Conservation (phyloP, 2,113 vertebrate species). For the Tonatia bakeri region DNA sequence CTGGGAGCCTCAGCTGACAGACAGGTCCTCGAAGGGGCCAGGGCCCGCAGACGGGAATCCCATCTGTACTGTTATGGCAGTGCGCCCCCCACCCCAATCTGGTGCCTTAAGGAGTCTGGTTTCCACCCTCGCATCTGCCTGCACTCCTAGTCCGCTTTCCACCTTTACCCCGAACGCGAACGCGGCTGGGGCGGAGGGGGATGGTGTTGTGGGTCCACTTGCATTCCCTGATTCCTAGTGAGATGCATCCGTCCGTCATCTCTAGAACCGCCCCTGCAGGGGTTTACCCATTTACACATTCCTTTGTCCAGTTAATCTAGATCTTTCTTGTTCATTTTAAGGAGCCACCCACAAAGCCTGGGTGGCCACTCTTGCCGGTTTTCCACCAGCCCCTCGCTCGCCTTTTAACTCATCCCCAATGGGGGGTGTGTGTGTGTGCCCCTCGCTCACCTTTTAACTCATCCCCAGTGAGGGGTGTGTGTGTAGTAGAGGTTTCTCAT, state of each 20-base stretch:
- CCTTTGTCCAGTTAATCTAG: background rate
- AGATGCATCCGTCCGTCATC: background rate
- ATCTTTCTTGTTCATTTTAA: background rate
- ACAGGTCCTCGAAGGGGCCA: too few relatives aligned
- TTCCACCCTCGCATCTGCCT: background rate
- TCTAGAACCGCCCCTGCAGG: background rate
- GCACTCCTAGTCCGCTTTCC: background rate
- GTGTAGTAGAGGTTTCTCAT: background rate
- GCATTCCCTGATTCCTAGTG: background rate
- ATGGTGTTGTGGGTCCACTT: background rate
- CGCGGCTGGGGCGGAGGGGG: background rate
- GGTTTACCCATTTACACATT: background rate
- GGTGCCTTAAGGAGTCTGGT: background rate
- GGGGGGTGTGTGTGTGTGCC: background rate
- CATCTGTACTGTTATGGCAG: fast-evolving
- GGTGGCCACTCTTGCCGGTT: background rate
- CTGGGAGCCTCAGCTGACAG: too few relatives aligned
- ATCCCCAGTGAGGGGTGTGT: background rate
- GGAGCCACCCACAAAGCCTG: background rate
- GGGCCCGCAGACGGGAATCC: background rate
- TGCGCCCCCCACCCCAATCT: background rate
- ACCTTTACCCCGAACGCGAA: too few relatives aligned
- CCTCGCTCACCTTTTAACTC: background rate
- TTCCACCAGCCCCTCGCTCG: background rate
- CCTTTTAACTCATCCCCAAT: background rate